Percentiles rank a stretch among this genome's conserved stretches.
These are phyloP conservation scores for Drosophila nr. fundita DNA, from an alignment of 2,888 invertebrate genomes.

Conservation along the genomic window DNA sequence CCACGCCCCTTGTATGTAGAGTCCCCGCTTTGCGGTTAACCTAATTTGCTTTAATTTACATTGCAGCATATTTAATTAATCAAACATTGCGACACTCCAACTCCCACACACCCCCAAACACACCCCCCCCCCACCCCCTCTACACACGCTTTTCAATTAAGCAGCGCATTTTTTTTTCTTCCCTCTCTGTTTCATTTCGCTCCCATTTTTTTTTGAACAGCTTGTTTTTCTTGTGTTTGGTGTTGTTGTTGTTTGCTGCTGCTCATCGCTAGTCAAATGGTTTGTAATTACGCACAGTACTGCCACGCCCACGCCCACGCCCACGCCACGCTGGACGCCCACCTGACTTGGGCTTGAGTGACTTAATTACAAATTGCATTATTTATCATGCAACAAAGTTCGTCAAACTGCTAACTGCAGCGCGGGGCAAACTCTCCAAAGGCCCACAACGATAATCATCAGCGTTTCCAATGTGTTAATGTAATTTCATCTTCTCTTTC, in stretches of 20 bases:
- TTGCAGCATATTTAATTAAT: constrained; percentile 74
- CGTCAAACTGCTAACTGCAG: constrained; percentile 66
- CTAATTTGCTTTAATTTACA: constrained; percentile 81
- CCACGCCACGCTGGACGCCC: constrained; percentile 28
- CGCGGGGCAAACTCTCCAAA: constrained; percentile 14
- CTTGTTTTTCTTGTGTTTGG: background rate
- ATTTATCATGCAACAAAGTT: constrained; percentile 77
- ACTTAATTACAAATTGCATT: constrained; percentile 81
- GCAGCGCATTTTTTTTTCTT: constrained; percentile 24
- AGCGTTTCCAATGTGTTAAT: constrained; percentile 68
- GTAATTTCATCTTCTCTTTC: constrained; percentile 35
- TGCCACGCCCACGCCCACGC: constrained; percentile 45
- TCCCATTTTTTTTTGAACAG: constrained; percentile 21
- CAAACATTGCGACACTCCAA: constrained; percentile 54
- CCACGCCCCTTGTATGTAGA: background rate
- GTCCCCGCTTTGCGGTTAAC: constrained; percentile 60
- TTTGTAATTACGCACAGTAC: constrained; percentile 60
- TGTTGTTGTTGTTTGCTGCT: constrained; percentile 17
- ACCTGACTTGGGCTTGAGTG: constrained; percentile 64
- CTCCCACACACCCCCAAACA: background rate
- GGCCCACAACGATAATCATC: constrained; percentile 63
- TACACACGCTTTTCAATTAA: constrained; percentile 64
- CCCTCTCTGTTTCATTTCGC: constrained; percentile 6
- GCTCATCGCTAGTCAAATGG: constrained; percentile 60
- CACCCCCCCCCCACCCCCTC: background rate